Base-by-base conservation (phyloP, 2,888 invertebrate species). In the Noctua pronuba region DNA sequence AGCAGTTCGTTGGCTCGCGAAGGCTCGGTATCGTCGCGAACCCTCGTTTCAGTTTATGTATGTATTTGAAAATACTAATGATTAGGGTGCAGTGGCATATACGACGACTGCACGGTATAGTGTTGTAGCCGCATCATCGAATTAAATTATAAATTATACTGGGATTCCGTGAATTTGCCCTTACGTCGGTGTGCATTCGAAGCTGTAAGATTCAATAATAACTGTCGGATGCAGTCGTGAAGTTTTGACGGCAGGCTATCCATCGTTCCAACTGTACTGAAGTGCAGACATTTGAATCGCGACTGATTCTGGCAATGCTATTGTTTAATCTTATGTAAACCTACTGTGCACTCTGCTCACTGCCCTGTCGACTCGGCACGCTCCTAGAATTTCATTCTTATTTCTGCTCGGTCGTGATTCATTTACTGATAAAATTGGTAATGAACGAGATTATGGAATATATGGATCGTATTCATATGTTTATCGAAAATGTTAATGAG, bases 291-390 rank as follows among this genome's bases (percentile, higher is more conserved):
- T 41, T 55, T 62, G 28, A 76, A 84, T 58, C 58, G 55, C 78
- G 79, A 75, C 75, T 77, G 67, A 52, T 68, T 73, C 64, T 46
- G 67, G 75, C 73, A 73, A 77, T 65, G 85, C 82, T 90, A 86
- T 86, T 83, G 79, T 89, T 87, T 82, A 82, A 85, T 86, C 85
- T 89, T 87, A 84, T 86, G 84, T 86, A 81, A 85, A 84, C 60
- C 70, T 88, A 80, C 85, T 75, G 80, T 90, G 90, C 89, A 91
- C 91, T 87, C 86, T 81, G 87, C 91, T 94, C 93, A 92, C 93
- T 93, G 93, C 92, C 92, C 90, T 83, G 82, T 88, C 84, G 82
- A 89, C 80, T 90, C 86, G 87, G 90, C 90, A 90, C 88, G 90
- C 91, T 90, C 88, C 80, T 84, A 79, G 83, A 79, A 79, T 83